These are phyloP conservation scores for Drosophila lini DNA, from an alignment of 1,140 invertebrate genomes.

Conservation along the genomic window DNA sequence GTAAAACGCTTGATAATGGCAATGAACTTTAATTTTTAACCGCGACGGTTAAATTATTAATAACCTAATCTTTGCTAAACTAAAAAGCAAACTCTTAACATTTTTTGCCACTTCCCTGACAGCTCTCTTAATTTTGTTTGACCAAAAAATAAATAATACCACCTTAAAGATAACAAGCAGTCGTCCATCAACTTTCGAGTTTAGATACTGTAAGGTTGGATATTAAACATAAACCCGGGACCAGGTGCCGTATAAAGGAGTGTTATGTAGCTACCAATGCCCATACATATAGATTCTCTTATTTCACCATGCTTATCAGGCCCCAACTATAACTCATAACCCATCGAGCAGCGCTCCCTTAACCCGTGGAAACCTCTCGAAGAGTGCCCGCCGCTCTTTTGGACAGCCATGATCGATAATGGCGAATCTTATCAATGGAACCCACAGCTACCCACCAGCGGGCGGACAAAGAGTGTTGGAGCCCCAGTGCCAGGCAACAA, in stretches of 20 bases:
- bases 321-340: background rate
- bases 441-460: background rate
- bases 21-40: background rate
- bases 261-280: background rate
- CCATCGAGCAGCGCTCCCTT: slow-evolving; percentile 33
- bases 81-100: background rate
- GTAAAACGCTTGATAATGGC: background rate
- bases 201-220: slow-evolving; percentile 6
- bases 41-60: background rate
- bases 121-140: slow-evolving; percentile 15
- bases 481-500: background rate
- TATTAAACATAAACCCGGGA: background rate
- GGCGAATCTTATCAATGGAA: slow-evolving; percentile 39
- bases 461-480: slow-evolving; percentile 15
- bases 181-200: background rate
- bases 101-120: background rate
- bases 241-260: background rate
- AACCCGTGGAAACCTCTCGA: slow-evolving; percentile 38
- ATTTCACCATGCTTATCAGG: slow-evolving; percentile 38
- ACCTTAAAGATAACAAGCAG: background rate
- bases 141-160: background rate
- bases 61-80: background rate
- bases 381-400: slow-evolving; percentile 30
- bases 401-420: slow-evolving; percentile 26
- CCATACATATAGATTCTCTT: slow-evolving; percentile 39